Evolutionary conservation across 2,888 invertebrate species (phyloP).

Genomic region (Polydrusus cervinus): DNA sequence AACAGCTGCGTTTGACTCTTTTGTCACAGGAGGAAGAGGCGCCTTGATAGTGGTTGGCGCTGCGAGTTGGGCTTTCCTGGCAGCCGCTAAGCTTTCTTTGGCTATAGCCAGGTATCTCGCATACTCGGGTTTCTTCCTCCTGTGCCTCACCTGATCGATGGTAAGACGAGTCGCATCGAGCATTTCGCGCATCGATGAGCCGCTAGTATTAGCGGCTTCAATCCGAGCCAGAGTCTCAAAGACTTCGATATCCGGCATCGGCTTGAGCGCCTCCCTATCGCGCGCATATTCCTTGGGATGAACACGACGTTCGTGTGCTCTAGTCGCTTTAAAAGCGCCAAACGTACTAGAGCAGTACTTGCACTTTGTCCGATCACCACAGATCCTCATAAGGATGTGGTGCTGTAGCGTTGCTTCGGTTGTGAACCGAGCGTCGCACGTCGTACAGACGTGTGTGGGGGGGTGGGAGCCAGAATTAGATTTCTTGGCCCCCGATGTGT

Average conservation of each 20-base stretch:
- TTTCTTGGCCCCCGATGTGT: slow-evolving; percentile 7
- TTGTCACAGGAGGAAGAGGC: too few species aligned
- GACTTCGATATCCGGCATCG: slow-evolving; percentile 21
- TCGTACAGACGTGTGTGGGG: not conserved
- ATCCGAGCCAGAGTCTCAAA: slow-evolving; percentile 30
- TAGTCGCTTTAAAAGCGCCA: slow-evolving; percentile 17
- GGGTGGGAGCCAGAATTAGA: not conserved
- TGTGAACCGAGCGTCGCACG: not conserved
- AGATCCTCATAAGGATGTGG: not conserved
- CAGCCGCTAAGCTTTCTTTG: not conserved
- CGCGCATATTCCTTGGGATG: slow-evolving; percentile 16
- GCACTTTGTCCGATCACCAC: slow-evolving; percentile 17
- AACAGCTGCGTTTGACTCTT: too few species aligned
- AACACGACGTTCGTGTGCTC: slow-evolving; percentile 31
- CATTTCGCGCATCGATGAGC: slow-evolving; percentile 9
- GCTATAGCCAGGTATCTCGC: slow-evolving; percentile 21
- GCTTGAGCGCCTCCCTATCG: slow-evolving; percentile 19
- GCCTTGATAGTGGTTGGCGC: not conserved
- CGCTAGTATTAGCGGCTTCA: slow-evolving; percentile 17
- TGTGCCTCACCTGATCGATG: slow-evolving; percentile 36
- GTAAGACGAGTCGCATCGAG: slow-evolving; percentile 39
- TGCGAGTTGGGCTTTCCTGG: not conserved
- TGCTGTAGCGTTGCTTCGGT: not conserved
- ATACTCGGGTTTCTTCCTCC: slow-evolving; percentile 37
- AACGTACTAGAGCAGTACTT: slow-evolving; percentile 10